Conservation (phyloP, 2,113 vertebrate species). For the Heterotilapia buettikoferi region DNA sequence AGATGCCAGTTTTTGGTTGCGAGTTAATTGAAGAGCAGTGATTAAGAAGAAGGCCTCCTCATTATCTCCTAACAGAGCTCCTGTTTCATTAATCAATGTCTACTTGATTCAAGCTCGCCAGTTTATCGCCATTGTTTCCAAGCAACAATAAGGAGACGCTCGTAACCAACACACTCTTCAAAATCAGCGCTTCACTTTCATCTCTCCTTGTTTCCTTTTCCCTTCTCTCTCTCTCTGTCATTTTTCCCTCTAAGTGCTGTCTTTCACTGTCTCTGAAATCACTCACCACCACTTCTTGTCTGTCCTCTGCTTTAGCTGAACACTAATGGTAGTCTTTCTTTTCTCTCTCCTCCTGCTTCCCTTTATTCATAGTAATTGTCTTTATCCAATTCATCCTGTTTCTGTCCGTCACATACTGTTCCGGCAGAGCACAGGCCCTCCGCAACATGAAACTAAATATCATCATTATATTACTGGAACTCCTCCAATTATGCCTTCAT, state of each 20-base stretch:
- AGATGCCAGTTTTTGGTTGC: background rate
- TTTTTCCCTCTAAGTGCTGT: background rate
- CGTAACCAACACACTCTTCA: background rate
- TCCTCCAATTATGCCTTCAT: background rate
- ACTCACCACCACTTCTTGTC: background rate
- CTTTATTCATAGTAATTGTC: constrained; percentile 24
- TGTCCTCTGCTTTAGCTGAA: background rate
- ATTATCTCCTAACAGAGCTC: background rate
- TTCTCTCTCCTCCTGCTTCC: background rate
- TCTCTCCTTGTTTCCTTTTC: background rate
- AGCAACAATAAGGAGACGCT: constrained; percentile 19
- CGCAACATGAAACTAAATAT: background rate
- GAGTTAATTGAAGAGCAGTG: constrained; percentile 1
- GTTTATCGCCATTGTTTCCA: constrained; percentile 3
- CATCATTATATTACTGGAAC: background rate
- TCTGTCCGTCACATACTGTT: background rate
- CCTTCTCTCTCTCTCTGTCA: background rate
- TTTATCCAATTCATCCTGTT: background rate
- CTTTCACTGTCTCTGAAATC: background rate
- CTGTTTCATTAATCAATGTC: constrained; percentile 49
- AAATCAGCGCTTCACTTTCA: background rate
- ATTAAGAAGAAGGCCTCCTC: constrained; percentile 17
- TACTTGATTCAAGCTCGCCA: background rate
- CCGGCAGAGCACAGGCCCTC: background rate
- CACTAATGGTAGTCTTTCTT: background rate